Evolutionary conservation across 2,888 invertebrate species (phyloP).

Genomic region (Conomelus anceps): DNA sequence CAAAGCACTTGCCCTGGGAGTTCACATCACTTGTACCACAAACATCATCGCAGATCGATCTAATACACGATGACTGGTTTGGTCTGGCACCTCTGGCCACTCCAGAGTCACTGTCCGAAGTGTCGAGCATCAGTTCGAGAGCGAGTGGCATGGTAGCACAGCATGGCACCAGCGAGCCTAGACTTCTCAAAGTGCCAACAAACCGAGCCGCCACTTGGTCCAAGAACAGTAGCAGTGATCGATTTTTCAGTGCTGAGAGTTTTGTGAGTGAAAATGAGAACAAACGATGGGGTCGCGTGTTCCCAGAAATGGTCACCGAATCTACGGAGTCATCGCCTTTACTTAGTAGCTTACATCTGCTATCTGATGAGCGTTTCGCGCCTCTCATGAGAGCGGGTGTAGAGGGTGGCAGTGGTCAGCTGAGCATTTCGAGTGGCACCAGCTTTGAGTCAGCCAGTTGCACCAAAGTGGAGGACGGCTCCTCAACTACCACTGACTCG

Average conservation of each 20-base stretch:
- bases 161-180: not conserved
- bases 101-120: conserved; percentile 73
- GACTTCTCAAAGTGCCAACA: not conserved
- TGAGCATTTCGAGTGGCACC: conserved; percentile 16
- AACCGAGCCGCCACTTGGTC: not conserved
- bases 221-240: conserved; percentile 17
- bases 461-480: conserved; percentile 12
- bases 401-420: conserved; percentile 8
- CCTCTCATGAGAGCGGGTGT: conserved; percentile 27
- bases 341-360: conserved; percentile 32
- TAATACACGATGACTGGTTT: conserved; percentile 58
- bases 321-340: conserved; percentile 31
- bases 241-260: conserved; percentile 23
- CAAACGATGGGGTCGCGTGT: conserved; percentile 13
- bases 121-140: conserved; percentile 64
- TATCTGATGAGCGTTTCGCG: conserved; percentile 30
- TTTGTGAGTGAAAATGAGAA: conserved; percentile 6
- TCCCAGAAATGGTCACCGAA: conserved; percentile 21
- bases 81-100: conserved; percentile 72
- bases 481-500: conserved; percentile 29
- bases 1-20: conserved; percentile 45
- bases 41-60: conserved; percentile 41
- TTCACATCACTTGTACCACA: conserved; percentile 42
- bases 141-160: conserved; percentile 20
- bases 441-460: conserved; percentile 30